These are phyloP conservation scores for Acleris holmiana DNA, from an alignment of 2,888 invertebrate genomes.

Conservation along the genomic window DNA sequence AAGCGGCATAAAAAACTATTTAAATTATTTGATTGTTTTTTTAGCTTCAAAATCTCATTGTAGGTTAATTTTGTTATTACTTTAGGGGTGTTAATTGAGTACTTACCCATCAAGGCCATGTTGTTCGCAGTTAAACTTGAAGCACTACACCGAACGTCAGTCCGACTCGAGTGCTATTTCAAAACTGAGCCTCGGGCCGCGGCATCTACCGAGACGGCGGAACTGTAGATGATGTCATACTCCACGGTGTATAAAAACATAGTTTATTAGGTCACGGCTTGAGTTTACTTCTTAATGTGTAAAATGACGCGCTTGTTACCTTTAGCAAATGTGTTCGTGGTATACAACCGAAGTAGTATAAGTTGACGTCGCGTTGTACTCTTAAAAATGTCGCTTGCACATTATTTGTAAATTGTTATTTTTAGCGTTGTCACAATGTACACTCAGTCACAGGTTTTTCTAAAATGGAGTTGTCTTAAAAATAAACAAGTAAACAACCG, in stretches of 20 bases:
- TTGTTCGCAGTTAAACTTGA: conserved; percentile 49
- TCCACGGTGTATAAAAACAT: conserved; percentile 45
- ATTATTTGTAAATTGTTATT: neutral
- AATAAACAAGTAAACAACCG: no score
- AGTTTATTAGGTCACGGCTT: conserved; percentile 43
- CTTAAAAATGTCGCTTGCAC: neutral
- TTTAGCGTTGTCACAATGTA: neutral
- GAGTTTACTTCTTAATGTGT: conserved; percentile 29
- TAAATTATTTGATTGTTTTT: neutral
- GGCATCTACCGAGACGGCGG: conserved; percentile 29
- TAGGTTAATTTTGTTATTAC: neutral
- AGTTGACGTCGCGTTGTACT: conserved; percentile 1
- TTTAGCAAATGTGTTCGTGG: conserved; percentile 19
- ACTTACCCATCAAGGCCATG: conserved; percentile 78
- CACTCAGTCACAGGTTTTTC: no score
- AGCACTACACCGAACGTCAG: conserved; percentile 51
- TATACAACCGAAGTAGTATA: conserved; percentile 7
- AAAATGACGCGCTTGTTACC: conserved; percentile 27
- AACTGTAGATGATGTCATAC: conserved; percentile 53
- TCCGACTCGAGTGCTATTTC: conserved; percentile 58
- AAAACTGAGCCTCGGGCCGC: conserved; percentile 53
- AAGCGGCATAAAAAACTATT: neutral
- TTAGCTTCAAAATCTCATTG: neutral
- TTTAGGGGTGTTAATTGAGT: conserved; percentile 22
- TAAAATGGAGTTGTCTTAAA: neutral